These are phyloP conservation scores for Bombyx huttoni DNA, from an alignment of 2,888 invertebrate species.

Conservation along the genomic window DNA sequence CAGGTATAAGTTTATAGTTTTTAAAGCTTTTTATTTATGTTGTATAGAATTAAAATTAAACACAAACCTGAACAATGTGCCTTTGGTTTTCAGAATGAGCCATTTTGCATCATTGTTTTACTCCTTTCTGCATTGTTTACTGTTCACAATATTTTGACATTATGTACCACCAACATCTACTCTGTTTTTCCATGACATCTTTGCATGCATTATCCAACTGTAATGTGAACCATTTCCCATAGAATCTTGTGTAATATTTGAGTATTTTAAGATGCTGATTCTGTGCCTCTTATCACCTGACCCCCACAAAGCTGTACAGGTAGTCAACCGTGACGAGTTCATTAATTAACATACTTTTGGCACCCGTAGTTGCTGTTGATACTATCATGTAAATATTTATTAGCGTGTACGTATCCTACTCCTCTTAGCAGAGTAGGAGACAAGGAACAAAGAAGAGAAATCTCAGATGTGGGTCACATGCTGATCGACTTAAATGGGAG, in stretches of 20 bases:
- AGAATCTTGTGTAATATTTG: neutral
- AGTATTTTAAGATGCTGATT: conserved; percentile 3
- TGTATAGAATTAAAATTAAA: conserved; percentile 1
- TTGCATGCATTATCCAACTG: conserved; percentile 17
- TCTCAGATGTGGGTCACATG: conserved; percentile 71
- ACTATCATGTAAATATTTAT: conserved; percentile 1
- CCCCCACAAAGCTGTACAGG: conserved; percentile 46
- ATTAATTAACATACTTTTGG: conserved; percentile 29
- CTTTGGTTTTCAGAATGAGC: conserved; percentile 75
- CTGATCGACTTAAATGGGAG: conserved; percentile 48
- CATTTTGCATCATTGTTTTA: conserved; percentile 67
- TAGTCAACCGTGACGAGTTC: conserved; percentile 56
- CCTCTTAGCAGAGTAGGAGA: conserved; percentile 23
- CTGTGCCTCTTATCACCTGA: conserved; percentile 33
- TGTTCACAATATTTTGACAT: conserved; percentile 30
- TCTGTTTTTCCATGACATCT: conserved; percentile 11
- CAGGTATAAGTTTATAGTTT: neutral
- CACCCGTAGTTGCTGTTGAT: conserved; percentile 9
- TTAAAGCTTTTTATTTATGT: conserved; percentile 1
- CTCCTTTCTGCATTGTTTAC: conserved; percentile 28
- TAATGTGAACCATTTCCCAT: neutral
- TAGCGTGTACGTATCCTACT: conserved; percentile 12
- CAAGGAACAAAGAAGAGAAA: conserved; percentile 63
- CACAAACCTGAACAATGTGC: conserved; percentile 82
- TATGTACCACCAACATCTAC: conserved; percentile 23